Conservation (phyloP, 1,140 invertebrate species). For the Drosophila chauvacae region DNA sequence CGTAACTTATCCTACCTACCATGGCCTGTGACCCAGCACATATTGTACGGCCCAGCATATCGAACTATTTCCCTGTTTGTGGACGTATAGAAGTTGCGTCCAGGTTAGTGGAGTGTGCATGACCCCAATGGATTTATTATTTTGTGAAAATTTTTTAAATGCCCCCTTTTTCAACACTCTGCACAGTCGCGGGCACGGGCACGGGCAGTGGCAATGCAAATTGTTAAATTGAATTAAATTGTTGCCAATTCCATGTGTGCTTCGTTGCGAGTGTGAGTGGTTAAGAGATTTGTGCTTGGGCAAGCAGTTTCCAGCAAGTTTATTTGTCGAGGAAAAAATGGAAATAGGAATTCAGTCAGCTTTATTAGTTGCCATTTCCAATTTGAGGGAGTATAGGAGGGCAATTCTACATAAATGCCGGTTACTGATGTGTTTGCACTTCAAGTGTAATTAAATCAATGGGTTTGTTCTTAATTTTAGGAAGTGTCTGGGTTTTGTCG, state of each 20-base stretch:
- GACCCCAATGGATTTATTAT: conserved; percentile 72
- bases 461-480: not conserved
- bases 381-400: not conserved
- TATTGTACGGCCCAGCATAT: conserved; percentile 27
- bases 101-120: conserved; percentile 50
- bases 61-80: conserved; percentile 16
- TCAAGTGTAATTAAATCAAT: not conserved
- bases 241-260: conserved; percentile 58
- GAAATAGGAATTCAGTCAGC: conserved; percentile 12
- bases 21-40: conserved; percentile 25
- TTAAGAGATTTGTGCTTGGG: conserved; percentile 34
- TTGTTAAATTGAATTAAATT: conserved; percentile 78
- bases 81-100: conserved; percentile 16
- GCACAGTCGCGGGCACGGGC: not conserved
- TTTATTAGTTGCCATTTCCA: not conserved
- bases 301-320: conserved; percentile 17
- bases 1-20: conserved; percentile 43
- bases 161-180: conserved; percentile 25
- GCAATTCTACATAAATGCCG: not conserved
- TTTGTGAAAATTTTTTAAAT: conserved; percentile 70
- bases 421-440: not conserved
- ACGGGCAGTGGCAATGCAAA: conserved; percentile 33
- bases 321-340: conserved; percentile 23
- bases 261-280: not conserved
- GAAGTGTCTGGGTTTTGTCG: too few species aligned